These are phyloP conservation scores for Pogona vitticeps DNA, from an alignment of 2,113 vertebrate genomes.

Conservation along the genomic window DNA sequence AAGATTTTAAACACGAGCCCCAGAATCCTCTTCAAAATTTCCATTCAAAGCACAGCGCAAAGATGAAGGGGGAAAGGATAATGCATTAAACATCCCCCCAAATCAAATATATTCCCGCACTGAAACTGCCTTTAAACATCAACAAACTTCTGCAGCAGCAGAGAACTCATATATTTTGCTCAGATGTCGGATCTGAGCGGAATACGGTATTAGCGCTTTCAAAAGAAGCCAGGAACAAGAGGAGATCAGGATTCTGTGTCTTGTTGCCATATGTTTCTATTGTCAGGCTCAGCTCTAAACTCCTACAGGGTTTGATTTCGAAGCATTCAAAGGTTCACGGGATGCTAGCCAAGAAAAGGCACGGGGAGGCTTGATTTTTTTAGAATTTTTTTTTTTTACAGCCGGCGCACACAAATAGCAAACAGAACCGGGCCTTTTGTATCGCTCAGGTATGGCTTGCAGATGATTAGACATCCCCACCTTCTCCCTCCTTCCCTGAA, in stretches of 20 bases:
- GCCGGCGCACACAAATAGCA: slow-evolving; percentile 28
- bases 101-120: not conserved
- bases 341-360: not conserved
- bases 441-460: slow-evolving; percentile 36
- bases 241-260: not conserved
- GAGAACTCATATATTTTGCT: not conserved
- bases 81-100: not conserved
- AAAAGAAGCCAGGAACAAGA: not conserved
- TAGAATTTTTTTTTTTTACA: not conserved
- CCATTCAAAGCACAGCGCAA: not conserved
- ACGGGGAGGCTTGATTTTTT: not conserved
- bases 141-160: slow-evolving; percentile 8
- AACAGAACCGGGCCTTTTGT: not conserved
- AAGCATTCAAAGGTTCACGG: not conserved
- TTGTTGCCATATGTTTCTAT: not conserved
- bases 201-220: not conserved
- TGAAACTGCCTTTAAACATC: not conserved
- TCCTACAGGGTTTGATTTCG: slow-evolving; percentile 19
- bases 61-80: not conserved
- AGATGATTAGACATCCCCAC: not conserved
- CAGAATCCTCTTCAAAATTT: not conserved
- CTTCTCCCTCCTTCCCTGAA: slow-evolving; percentile 24
- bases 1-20: not conserved
- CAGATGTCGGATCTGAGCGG: slow-evolving; percentile 7
- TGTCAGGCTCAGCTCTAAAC: not conserved